Evolutionary conservation across 2,888 invertebrate genomes (phyloP).

Genomic region (Drosophila helvetica): DNA sequence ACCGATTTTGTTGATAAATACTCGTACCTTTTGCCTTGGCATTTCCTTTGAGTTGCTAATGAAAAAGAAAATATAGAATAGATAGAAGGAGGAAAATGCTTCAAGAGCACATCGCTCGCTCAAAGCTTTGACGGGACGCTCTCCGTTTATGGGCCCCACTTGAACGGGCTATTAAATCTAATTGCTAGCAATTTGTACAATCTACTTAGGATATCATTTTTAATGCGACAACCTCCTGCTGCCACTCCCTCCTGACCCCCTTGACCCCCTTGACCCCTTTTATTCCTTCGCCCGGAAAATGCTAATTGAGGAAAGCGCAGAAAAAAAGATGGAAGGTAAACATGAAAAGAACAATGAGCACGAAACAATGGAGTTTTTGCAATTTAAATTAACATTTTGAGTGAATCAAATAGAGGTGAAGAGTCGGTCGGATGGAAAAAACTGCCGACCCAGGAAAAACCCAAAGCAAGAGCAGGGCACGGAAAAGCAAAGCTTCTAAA

Average conservation of each 20-base stretch:
- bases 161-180: conserved; percentile 70
- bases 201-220: conserved; percentile 77
- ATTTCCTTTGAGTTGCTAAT: conserved; percentile 23
- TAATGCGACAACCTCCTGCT: conserved; percentile 53
- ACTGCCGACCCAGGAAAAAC: conserved; percentile 31
- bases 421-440: conserved; percentile 33
- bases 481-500: conserved; percentile 55
- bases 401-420: conserved; percentile 65
- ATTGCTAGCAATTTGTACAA: conserved; percentile 74
- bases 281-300: conserved; percentile 29
- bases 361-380: conserved; percentile 66
- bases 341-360: conserved; percentile 38
- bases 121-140: conserved; percentile 15
- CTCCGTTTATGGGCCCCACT: conserved; percentile 54
- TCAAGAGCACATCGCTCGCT: conserved; percentile 34
- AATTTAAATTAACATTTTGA: conserved; percentile 72
- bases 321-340: conserved; percentile 23
- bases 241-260: not conserved
- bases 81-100: conserved; percentile 1
- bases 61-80: conserved; percentile 2
- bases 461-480: not conserved
- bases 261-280: not conserved
- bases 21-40: conserved; percentile 25
- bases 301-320: conserved; percentile 58
- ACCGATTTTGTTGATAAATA: conserved; percentile 47